phyloP scores from a whole-genome alignment of 2,888 invertebrate species.

The Nysson spinosus region DNA sequence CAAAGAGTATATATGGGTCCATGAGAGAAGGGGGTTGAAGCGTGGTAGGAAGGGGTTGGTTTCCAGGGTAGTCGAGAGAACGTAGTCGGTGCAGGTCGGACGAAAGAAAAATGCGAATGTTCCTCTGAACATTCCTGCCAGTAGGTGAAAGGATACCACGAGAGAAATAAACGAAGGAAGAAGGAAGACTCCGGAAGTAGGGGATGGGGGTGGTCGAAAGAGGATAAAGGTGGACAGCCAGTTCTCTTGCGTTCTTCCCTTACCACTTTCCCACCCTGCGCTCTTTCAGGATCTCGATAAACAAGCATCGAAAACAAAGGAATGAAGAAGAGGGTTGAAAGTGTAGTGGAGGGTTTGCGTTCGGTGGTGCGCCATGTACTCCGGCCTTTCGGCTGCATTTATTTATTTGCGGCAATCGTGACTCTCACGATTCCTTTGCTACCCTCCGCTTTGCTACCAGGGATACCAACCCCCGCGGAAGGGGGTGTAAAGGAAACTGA shows the following conservation, averaged over 20 bases:
- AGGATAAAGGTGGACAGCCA: conserved; percentile 30
- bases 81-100: conserved; percentile 27
- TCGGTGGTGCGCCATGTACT: conserved; percentile 26
- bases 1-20: conserved; percentile 12
- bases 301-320: conserved; percentile 46
- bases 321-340: conserved; percentile 16
- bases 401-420: conserved; percentile 47
- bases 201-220: neutral
- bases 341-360: conserved; percentile 29
- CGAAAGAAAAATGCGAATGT: conserved; percentile 41
- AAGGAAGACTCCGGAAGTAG: conserved; percentile 14
- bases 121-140: conserved; percentile 38
- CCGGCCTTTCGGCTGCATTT: conserved; percentile 36
- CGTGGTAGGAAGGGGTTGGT: neutral
- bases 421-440: conserved; percentile 19
- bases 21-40: neutral
- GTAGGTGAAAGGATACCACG: neutral
- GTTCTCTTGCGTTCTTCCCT: neutral
- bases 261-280: neutral
- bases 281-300: conserved; percentile 33
- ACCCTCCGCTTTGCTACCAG: neutral
- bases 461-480: neutral
- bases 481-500: neutral
- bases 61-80: neutral
- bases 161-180: neutral